These are phyloP conservation scores for Syngnathus typhle DNA, from an alignment of 2,113 vertebrate species.

Conservation along the genomic window DNA sequence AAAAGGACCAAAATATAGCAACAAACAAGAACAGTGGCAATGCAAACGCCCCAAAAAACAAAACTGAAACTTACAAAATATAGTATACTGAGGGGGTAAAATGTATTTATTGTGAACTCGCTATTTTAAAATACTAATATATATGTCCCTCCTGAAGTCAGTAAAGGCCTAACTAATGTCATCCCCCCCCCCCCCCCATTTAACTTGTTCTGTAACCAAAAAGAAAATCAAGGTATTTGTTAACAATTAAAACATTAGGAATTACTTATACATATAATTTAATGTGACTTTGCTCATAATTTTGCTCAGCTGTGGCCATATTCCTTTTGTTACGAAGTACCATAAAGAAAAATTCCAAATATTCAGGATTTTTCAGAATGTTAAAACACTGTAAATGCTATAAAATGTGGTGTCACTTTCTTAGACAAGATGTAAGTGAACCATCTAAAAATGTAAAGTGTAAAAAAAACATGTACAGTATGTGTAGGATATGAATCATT, in stretches of 20 bases:
- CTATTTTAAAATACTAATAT: too few relatives aligned
- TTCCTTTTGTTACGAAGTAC: not conserved
- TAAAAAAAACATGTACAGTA: not conserved
- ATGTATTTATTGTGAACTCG: not conserved
- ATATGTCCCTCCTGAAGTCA: too few relatives aligned
- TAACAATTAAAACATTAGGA: too few relatives aligned
- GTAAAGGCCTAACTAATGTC: too few relatives aligned
- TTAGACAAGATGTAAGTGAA: not conserved
- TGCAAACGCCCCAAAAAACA: constrained; percentile 15
- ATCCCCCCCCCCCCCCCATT: too few relatives aligned
- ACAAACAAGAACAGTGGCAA: constrained; percentile 39
- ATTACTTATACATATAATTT: too few relatives aligned
- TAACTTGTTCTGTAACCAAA: too few relatives aligned
- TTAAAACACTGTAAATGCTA: not conserved
- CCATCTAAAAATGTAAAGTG: not conserved
- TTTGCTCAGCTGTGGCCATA: too few relatives aligned
- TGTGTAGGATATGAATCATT: not conserved
- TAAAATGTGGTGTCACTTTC: not conserved
- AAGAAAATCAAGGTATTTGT: too few relatives aligned
- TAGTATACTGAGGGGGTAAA: not conserved
- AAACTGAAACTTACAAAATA: not conserved
- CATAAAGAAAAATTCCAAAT: too few relatives aligned
- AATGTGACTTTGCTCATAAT: too few relatives aligned
- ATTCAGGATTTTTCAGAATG: not conserved
- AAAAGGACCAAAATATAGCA: constrained; percentile 62